Percentiles rank a stretch among this genome's conserved stretches.
Conservation (phyloP, 2,888 invertebrate genomes). For the Chloromyia formosa region DNA sequence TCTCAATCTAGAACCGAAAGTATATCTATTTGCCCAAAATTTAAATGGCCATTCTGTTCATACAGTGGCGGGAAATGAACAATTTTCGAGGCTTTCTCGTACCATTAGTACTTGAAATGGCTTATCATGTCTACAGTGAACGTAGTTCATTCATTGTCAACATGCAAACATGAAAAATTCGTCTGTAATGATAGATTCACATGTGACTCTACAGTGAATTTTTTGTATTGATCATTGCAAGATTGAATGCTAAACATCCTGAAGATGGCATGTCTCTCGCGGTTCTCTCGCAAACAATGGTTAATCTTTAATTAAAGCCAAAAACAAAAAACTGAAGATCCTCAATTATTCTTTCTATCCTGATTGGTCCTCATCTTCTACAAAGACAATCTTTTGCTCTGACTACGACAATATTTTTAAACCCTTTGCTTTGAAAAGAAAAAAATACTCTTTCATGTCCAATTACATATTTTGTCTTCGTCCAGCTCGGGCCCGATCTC, state of each 20-base stretch:
- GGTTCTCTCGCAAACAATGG: no score
- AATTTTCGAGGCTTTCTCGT: conserved; percentile 29
- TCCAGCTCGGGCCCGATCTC: no score
- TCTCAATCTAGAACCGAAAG: no score
- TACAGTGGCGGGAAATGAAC: no score
- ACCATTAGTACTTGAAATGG: conserved; percentile 25
- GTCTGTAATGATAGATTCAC: conserved; percentile 49
- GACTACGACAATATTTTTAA: conserved; percentile 44
- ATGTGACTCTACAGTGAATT: conserved; percentile 40
- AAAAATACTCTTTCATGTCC: no score
- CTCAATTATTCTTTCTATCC: conserved; percentile 12
- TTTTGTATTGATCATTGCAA: no score
- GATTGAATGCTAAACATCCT: no score
- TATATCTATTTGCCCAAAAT: no score
- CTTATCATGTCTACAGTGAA: conserved; percentile 41
- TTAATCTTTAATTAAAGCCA: conserved; percentile 1
- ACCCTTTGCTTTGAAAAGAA: conserved; percentile 41
- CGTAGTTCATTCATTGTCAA: conserved; percentile 23
- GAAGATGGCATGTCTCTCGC: no score
- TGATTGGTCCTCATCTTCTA: not conserved
- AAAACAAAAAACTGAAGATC: conserved; percentile 21
- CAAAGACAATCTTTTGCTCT: not conserved
- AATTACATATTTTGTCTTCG: no score
- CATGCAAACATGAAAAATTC: conserved; percentile 47
- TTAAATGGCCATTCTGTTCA: no score